phyloP scores from a whole-genome alignment of 2,888 invertebrate species.

The Megaustenia siamemsis region DNA sequence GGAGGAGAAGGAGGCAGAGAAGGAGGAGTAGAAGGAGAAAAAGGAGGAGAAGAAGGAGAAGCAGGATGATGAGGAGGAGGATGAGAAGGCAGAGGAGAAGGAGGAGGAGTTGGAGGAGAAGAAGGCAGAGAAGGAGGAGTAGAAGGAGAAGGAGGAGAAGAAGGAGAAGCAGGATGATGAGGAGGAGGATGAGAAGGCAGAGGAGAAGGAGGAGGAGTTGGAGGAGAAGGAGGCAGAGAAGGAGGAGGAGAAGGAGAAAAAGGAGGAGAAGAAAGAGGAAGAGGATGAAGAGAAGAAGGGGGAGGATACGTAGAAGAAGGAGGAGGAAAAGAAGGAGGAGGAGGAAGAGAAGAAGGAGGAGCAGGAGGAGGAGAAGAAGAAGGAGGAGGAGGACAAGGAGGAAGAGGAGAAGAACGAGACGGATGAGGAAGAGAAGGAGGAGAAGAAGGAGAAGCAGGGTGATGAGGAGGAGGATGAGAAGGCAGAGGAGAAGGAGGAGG shows the following conservation, averaged over 20 bases:
- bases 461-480: too few species aligned
- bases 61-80: background rate
- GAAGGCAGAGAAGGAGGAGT: background rate
- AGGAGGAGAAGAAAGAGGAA: background rate
- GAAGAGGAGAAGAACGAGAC: background rate
- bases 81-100: too few species aligned
- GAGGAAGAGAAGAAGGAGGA: background rate
- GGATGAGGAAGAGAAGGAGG: background rate
- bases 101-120: too few species aligned
- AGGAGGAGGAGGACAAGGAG: background rate
- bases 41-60: background rate
- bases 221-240: too few species aligned
- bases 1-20: background rate
- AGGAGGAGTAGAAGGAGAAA: background rate
- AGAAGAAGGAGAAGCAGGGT: background rate
- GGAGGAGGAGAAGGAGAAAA: background rate
- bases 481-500: too few species aligned
- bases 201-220: too few species aligned
- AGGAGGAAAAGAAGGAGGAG: conserved; percentile 7
- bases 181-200: too few species aligned
- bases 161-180: too few species aligned
- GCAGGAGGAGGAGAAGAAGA: background rate
- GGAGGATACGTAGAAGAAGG: too few species aligned
- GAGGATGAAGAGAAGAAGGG: background rate
- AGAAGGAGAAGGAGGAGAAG: background rate